Evolutionary conservation across 2,113 vertebrate species (phyloP), one percentile per base, ranked within the genome.

Genomic region (Lepus timidus): DNA sequence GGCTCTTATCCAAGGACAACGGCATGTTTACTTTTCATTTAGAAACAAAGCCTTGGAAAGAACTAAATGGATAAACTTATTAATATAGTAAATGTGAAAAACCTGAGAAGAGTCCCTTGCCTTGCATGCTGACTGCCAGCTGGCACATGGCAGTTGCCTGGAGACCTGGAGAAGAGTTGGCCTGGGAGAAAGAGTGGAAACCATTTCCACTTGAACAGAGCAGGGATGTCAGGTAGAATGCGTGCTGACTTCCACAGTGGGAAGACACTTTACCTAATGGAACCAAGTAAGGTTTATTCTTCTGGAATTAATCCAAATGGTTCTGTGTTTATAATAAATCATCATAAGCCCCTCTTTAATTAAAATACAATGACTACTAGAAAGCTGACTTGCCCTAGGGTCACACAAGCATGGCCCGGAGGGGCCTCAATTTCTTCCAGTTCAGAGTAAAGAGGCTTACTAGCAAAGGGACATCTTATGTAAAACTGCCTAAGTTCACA

Each of bases 11-110:
- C 92, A 96, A 96, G 90, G 96, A 96, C 90, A 93, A 95, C 61
- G 74, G 74, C 84, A 82, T 95, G 90, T 96, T 97, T 95, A 92
- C 82, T 96, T 97, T 96, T 95, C 85, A 95, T 94, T 94, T 97
- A 90, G 58, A 85, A 76, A 81, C 81, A 65, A 96, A 51, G 62
- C 70, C 73, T 85, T 94, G 88, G 92, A 87, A 96, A 95, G 93
- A 95, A 85, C 85, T 39, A 82, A 93, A 96, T 85, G 92, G 90
- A 88, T 88, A 92, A 96, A 95, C 79, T 95, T 96, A 96, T 95
- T 95, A 97, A 91, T 96, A 82, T 29, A 93, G 73, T 58, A 92
- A 95, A 96, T 88, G 90, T 80, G 64, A 78, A 95, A 91, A 95
- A 67, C 89, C 85, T 75, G 88, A 94, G 55, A 86, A 64, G 79